phyloP scores from a whole-genome alignment of 2,888 invertebrate species.

The Drosophila austrosaltans region DNA sequence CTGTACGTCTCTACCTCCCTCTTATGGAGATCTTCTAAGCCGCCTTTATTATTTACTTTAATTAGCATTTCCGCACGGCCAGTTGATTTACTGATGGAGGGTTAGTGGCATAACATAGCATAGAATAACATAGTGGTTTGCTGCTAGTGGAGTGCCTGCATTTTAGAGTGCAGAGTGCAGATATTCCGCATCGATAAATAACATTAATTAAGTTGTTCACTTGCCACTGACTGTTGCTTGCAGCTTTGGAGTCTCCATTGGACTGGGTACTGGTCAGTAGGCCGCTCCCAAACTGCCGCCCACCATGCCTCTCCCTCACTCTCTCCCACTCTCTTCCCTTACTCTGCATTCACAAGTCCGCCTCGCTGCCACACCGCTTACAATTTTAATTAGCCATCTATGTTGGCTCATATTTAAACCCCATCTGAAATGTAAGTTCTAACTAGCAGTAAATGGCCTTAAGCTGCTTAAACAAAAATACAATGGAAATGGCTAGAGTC shows the following conservation, averaged over 20 bases:
- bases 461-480: conserved; percentile 58
- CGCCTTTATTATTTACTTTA: conserved; percentile 72
- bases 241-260: background rate
- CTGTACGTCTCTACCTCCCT: background rate
- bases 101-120: conserved; percentile 4
- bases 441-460: conserved; percentile 17
- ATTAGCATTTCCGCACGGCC: conserved; percentile 73
- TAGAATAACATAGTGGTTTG: conserved; percentile 1
- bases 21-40: conserved; percentile 27
- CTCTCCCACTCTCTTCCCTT: no score
- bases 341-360: background rate
- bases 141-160: conserved; percentile 9
- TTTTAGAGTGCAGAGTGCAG: conserved; percentile 29
- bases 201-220: conserved; percentile 74
- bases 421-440: conserved; percentile 34
- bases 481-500: background rate
- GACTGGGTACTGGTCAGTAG: conserved; percentile 33
- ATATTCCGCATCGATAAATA: conserved; percentile 77
- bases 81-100: conserved; percentile 34
- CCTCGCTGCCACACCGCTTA: conserved; percentile 10
- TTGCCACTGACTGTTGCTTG: conserved; percentile 36
- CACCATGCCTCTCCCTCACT: conserved; percentile 17
- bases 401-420: conserved; percentile 45
- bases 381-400: conserved; percentile 72
- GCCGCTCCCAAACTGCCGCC: conserved; percentile 59